These are phyloP conservation scores for Micromesistius poutassou DNA, from an alignment of 2,797 vertebrate genomes.

Conservation along the genomic window DNA sequence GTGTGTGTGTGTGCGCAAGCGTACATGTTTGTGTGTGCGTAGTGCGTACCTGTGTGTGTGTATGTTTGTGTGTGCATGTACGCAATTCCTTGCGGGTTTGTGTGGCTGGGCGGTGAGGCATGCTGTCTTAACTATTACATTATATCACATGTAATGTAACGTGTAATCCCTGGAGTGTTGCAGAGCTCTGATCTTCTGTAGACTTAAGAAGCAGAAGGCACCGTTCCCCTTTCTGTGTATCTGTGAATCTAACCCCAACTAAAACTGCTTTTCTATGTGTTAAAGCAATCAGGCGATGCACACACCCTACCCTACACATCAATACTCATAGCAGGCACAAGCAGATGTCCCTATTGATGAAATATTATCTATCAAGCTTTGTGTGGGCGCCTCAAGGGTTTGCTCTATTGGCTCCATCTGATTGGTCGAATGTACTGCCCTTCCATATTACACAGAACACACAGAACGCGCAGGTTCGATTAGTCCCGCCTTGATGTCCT, in stretches of 20 bases:
- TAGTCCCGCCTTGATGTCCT: slow-evolving; percentile 10
- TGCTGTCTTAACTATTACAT: neutral
- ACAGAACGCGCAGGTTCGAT: neutral
- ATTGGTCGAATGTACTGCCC: no score
- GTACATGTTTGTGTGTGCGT: no score
- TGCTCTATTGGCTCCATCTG: neutral
- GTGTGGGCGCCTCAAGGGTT: neutral
- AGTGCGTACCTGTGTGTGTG: no score
- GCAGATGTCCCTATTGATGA: no score
- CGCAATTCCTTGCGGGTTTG: neutral
- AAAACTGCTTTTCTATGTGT: slow-evolving; percentile 5
- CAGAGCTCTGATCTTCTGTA: slow-evolving; percentile 33
- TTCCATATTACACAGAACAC: neutral
- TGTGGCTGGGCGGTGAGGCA: neutral
- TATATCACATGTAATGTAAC: no score
- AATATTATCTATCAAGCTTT: neutral
- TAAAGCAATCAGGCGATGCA: no score
- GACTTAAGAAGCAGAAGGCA: slow-evolving; percentile 22
- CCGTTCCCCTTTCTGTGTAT: slow-evolving; percentile 11
- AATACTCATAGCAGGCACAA: no score
- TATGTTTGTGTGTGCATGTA: neutral
- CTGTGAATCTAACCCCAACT: slow-evolving; percentile 27
- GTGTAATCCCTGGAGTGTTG: slow-evolving; percentile 30
- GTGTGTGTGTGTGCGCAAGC: no score
- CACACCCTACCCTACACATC: no score